Conservation (phyloP, 2,888 invertebrate species). For the Trichopoda pennipes region DNA sequence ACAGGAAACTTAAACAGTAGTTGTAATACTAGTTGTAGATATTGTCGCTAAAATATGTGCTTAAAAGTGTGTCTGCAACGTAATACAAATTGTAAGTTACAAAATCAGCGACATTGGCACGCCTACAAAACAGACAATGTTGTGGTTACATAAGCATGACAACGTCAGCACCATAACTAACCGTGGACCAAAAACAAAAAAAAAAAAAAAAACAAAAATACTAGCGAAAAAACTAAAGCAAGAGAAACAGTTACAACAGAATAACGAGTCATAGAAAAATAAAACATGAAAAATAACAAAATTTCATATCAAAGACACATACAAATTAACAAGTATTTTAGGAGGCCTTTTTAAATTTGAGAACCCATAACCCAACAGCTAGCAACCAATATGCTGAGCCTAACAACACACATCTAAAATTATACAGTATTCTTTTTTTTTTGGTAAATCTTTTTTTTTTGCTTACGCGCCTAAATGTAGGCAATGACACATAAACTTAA, state of each 20-base stretch:
- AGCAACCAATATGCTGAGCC: slow-evolving; percentile 46
- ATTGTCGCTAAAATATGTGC: slow-evolving; percentile 69
- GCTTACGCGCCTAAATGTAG: slow-evolving; percentile 70
- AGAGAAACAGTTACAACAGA: slow-evolving; percentile 44
- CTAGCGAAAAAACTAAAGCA: slow-evolving; percentile 33
- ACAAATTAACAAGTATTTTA: slow-evolving; percentile 70
- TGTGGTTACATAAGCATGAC: slow-evolving; percentile 75
- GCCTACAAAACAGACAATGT: slow-evolving; percentile 78
- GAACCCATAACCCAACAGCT: slow-evolving; percentile 46
- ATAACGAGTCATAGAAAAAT: slow-evolving; percentile 57
- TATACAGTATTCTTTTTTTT: neutral
- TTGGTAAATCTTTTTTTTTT: slow-evolving; percentile 19
- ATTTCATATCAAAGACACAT: slow-evolving; percentile 64
- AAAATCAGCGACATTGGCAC: slow-evolving; percentile 79
- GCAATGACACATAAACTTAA: slow-evolving; percentile 66
- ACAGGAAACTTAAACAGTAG: slow-evolving; percentile 63
- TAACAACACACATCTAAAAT: slow-evolving; percentile 25
- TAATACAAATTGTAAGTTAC: slow-evolving; percentile 72
- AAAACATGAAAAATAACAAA: slow-evolving; percentile 61
- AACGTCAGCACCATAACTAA: slow-evolving; percentile 74
- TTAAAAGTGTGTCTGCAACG: slow-evolving; percentile 36
- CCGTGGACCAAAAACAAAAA: slow-evolving; percentile 53
- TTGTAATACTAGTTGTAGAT: slow-evolving; percentile 74
- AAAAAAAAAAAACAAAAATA: neutral
- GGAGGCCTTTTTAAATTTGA: slow-evolving; percentile 57